Percentiles rank a stretch among this genome's conserved stretches.
These are phyloP conservation scores for Bemisia tabaci DNA, from an alignment of 1,140 invertebrate genomes.

Conservation along the genomic window DNA sequence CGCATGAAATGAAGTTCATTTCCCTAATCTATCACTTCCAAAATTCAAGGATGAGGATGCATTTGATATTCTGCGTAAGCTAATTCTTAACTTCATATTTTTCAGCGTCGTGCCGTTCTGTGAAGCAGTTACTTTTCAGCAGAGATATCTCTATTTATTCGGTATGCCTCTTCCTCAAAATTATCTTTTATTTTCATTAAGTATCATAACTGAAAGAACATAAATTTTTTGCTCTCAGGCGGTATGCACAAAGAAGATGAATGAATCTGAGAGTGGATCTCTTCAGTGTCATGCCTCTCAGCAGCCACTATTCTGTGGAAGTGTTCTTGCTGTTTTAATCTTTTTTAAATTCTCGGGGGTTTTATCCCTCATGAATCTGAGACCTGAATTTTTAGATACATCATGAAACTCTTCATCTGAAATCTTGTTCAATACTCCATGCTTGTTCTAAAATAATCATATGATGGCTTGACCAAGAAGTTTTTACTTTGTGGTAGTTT, in stretches of 20 bases:
- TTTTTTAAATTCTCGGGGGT: no score
- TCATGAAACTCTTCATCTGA: no score
- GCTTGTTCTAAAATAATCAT: no score
- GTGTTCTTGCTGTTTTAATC: background rate
- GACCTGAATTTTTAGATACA: no score
- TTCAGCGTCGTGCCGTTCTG: background rate
- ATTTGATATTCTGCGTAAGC: no score
- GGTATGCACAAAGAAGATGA: background rate
- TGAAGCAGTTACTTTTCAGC: background rate
- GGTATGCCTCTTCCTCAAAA: background rate
- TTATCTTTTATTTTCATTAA: background rate
- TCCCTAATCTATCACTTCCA: background rate
- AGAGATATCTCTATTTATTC: background rate
- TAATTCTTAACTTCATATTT: no score
- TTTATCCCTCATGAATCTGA: no score
- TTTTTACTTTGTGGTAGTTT: no score
- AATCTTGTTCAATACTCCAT: no score
- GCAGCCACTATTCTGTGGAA: background rate
- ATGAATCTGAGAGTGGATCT: background rate
- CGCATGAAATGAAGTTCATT: background rate
- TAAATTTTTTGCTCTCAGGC: background rate
- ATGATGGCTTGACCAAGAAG: no score
- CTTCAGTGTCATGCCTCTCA: background rate
- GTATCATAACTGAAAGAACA: background rate
- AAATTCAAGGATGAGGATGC: background rate